Base-by-base conservation (phyloP, 2,888 invertebrate genomes). In the Trachelus iudaicus region DNA sequence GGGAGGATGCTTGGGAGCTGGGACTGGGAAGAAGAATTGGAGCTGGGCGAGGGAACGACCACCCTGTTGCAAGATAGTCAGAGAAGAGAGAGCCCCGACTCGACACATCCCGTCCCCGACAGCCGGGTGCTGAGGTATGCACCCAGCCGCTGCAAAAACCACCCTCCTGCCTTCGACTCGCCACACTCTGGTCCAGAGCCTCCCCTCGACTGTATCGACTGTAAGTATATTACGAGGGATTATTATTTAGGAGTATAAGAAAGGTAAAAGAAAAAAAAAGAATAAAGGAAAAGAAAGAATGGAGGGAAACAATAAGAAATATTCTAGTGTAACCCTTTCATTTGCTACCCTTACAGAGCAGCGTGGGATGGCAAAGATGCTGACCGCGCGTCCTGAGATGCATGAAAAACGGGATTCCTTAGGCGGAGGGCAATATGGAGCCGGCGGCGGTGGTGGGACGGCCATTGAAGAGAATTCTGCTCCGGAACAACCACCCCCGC, bases 111-210 rank as follows among this genome's bases (percentile, higher is more conserved):
- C 83, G 88, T 89, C 83, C 90, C 89, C 87, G 90, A 90, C 85
- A 90, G 90, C 86, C 89, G 90, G 90, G 90, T 90, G 89, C 90
- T 90, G 87, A 90, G 90, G 90, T 90, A 90, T 90, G 90, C 90
- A 87, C 90, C 90, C 88, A 90, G 90, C 86, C 90, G 90, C 87
- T 90, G 88, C 87, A 56, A 56, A 56, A 89, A 89, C 85, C 89
- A 88, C 85, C 87, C 88, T 87, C 87, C 88, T 86, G 87, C 84
- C 87, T 87, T 87, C 85, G 86, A 85, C 85, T 88, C 89, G 85
- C 87, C 89, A 86, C 87, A 89, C 87, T 87, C 87, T 87, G 88
- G 87, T 86, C 86, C 87, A 84, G 89, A 89, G 88, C 89, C 89
- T 87, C 89, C 89, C 87, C 87, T 89, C 87, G 87, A 88, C 88